A percentile compares a stretch with the other conserved stretches of the same genome.
phyloP scores from a whole-genome alignment of 2,888 invertebrate genomes.

The Lepidochitona cinerea region DNA sequence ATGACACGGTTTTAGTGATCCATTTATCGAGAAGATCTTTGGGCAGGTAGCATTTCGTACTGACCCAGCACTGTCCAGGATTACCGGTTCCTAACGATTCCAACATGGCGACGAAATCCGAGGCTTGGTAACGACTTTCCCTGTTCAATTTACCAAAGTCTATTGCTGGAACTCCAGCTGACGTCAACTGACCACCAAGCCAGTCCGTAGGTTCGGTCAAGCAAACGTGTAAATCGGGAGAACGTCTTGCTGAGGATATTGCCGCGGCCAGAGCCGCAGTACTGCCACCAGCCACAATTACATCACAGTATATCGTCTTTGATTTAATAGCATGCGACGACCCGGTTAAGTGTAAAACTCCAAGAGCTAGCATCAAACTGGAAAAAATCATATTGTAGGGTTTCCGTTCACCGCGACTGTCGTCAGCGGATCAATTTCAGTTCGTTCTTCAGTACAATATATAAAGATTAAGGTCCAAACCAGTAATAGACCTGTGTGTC shows the following conservation, averaged over 20 bases:
- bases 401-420: no score
- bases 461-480: no score
- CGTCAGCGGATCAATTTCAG: no score
- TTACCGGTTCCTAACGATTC: conserved; percentile 20
- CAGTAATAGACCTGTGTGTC: no score
- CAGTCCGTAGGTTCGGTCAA: conserved; percentile 35
- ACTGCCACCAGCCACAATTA: conserved; percentile 32
- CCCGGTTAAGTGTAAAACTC: no score
- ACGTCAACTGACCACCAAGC: conserved; percentile 34
- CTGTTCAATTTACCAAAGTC: conserved; percentile 26
- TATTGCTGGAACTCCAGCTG: conserved; percentile 28
- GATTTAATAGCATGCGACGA: no score
- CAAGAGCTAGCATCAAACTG: no score
- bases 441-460: no score
- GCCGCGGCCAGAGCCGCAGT: conserved; percentile 30
- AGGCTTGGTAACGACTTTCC: conserved; percentile 17
- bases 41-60: conserved; percentile 27
- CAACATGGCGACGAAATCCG: conserved; percentile 26
- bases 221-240: conserved; percentile 13
- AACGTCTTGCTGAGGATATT: conserved; percentile 17
- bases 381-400: no score
- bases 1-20: conserved; percentile 12
- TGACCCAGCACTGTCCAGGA: conserved; percentile 33
- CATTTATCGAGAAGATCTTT: conserved; percentile 21
- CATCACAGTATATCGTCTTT: conserved; percentile 23